A percentile compares a stretch with the other conserved stretches of the same genome.
Evolutionary conservation across 1,140 invertebrate genomes (phyloP).

Genomic region (Pseudachorutes palmiensis): DNA sequence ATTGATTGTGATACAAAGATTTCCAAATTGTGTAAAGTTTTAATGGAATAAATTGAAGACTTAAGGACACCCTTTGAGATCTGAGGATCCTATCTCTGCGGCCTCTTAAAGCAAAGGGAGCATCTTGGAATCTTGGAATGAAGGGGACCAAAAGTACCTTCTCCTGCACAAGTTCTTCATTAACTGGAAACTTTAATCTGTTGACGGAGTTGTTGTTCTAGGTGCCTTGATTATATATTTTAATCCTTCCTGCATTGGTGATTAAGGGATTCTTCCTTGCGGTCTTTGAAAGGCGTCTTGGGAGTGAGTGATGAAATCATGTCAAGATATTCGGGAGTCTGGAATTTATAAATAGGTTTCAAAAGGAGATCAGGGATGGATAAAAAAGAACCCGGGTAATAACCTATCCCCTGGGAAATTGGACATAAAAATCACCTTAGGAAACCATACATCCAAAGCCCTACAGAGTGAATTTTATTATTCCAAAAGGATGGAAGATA

Average conservation of each 20-base stretch:
- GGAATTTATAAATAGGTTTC: constrained; percentile 8
- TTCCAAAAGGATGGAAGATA: background rate
- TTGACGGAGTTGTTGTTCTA: background rate
- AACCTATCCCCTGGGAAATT: background rate
- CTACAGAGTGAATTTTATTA: too few species aligned
- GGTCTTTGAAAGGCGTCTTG: background rate
- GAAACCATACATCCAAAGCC: too few species aligned
- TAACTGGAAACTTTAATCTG: background rate
- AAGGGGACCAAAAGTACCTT: background rate
- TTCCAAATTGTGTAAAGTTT: background rate
- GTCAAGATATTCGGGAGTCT: background rate
- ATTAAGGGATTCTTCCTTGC: constrained; percentile 5
- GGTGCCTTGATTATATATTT: constrained; percentile 12
- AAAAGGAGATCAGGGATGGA: background rate
- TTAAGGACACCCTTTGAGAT: background rate
- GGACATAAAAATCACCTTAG: constrained; percentile 11
- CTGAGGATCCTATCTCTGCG: background rate
- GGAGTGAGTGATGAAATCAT: constrained; percentile 13
- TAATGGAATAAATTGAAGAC: background rate
- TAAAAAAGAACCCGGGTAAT: background rate
- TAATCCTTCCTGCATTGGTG: background rate
- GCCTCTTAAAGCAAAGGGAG: too few species aligned
- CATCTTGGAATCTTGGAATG: background rate
- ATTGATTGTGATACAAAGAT: constrained; percentile 8
- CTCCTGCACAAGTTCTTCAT: background rate